Evolutionary conservation across 1,140 invertebrate species (phyloP), one percentile per base, ranked within the genome.

Genomic region (Trachymyrmex septentrionalis): DNA sequence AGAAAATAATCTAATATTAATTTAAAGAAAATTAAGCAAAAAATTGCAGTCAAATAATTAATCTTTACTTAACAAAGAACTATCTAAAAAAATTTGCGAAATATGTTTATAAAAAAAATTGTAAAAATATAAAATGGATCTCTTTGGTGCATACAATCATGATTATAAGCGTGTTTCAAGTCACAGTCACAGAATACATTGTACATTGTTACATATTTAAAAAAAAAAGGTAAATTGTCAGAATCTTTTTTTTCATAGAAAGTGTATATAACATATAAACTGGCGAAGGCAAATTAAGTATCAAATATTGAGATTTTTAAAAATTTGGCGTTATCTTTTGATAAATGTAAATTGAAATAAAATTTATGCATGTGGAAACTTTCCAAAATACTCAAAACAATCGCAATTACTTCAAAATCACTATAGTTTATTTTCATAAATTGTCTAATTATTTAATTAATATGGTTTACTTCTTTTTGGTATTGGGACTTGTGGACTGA

Each of bases 401-500:
- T 89, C 80, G 89, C 61, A 89, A 63, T 87, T 80, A 80, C 55
- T 77, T 86, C 34, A 88, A 88, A 30, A 90, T 90, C 71, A 69
- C 81, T 88, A 48, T 75, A 50, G n/a, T 16, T 87, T 44, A 19
- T 67, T 44, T 44, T 90, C 16, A 44, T 16, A 67, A 69, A 61
- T 34, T 30, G 6, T 78, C 73, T 87, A 89, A 44, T 12, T 66
- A 48, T 63, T 38, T 73, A 48, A 77, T 14, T 16, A n/a, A 87
- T 34, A 53, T 34, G 24, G 27, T 93, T 97, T 96, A 98, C 96
- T 98, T 98, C 94, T 98, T 98, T 92, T 98, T 98, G 19, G 97
- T 97, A 93, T 98, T 99, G 67, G 98, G 98, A 87, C 97, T 98
- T 53, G 99, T 99, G 0, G 99, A 99, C 94, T 99, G 99, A 95